These are phyloP conservation scores for Ciconia stormi DNA, from an alignment of 2,113 vertebrate species.

Conservation along the genomic window DNA sequence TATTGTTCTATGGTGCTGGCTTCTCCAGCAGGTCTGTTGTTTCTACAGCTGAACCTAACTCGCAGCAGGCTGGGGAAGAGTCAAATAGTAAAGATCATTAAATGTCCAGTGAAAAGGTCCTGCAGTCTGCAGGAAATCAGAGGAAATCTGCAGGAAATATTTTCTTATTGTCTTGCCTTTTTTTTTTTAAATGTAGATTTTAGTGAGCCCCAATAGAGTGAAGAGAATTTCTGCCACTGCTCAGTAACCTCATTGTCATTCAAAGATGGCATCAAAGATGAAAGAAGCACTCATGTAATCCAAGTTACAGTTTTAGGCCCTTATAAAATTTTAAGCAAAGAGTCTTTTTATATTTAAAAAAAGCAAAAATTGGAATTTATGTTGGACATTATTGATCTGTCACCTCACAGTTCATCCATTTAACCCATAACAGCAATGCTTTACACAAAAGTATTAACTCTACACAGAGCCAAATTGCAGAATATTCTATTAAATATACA, in stretches of 20 bases:
- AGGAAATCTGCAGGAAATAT: neutral
- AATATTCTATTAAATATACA: neutral
- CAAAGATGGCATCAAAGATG: neutral
- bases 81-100: neutral
- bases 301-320: neutral
- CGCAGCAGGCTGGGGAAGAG: neutral
- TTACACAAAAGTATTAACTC: neutral
- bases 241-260: neutral
- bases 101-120: neutral
- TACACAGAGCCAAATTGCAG: neutral
- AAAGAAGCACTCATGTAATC: neutral
- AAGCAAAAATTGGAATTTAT: neutral
- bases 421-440: neutral
- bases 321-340: neutral
- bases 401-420: neutral
- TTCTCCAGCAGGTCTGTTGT: neutral
- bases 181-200: neutral
- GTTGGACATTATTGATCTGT: neutral
- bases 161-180: neutral
- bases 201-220: neutral
- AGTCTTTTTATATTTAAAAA: neutral
- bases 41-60: neutral
- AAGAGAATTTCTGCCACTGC: neutral
- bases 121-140: neutral
- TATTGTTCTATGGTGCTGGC: neutral